Base-by-base conservation (phyloP, 1,140 invertebrate genomes). In the Trissolcus basalis region DNA sequence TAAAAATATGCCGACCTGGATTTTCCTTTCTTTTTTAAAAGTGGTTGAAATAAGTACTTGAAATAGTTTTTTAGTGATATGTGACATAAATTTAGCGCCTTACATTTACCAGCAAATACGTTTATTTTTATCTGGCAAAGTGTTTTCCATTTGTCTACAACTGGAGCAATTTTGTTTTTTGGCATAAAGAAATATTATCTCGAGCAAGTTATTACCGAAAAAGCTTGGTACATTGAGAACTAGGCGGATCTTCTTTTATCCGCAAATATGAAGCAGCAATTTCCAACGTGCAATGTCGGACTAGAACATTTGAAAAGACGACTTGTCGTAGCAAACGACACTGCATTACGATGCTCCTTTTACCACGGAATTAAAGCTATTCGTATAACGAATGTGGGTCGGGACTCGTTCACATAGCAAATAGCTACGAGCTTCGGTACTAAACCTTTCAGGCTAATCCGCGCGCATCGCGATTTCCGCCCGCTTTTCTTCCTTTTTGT, bases 301-400 rank as follows among this genome's bases (percentile, higher is more conserved):
- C 54, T 60, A 53, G 12, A 27, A 43, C 64, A 60, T 59, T 53
- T 69, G 55, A 69, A 69, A 69, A 60, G 55, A 69, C 47, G 55
- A 44, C 65, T 54, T 41, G 55, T 59, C 45, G 53, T 43, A 10
- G 54, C 8, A 59, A 68, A 16, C 55, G 54, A 59, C 39, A 51
- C 36, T 51, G 47, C 54, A 43, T 36, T 32, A 47, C 43, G 55
- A 69, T 69, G 54, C 48, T 68, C 54, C 54, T 68, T 69, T 69
- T 69, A 69, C 39, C 49, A 49, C 35, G 11, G 36, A 61, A 70
- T 61, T 61, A 70, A 70, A 70, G 67, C 67, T 63, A 63, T 71
- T 71, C 59, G 67, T 35, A n/a, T n/a, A 54, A 61, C 58, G 67
- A 61, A 70, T 61, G 36, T 70, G 67, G 67, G 67, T 70, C 67